These are phyloP conservation scores for Chaetodon trifascialis DNA, from an alignment of 2,113 vertebrate species.

Conservation along the genomic window DNA sequence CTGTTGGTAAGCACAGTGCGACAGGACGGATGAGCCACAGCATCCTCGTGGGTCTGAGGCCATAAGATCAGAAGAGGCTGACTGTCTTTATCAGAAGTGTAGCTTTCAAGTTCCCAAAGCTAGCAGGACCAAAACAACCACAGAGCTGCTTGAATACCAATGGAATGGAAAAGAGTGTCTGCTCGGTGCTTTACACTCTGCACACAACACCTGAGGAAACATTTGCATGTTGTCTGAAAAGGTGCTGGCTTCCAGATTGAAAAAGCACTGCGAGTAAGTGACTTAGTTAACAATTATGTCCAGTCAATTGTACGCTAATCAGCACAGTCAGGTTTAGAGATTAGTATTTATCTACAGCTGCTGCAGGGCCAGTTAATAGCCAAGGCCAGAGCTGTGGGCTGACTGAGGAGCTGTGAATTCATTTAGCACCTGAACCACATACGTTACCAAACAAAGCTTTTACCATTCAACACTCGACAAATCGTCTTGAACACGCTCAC, in stretches of 20 bases:
- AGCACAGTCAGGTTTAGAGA: constrained; percentile 17
- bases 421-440: constrained; percentile 19
- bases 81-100: constrained; percentile 52
- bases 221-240: constrained; percentile 27
- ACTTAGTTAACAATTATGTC: constrained; percentile 34
- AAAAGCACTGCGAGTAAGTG: constrained; percentile 15
- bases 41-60: constrained; percentile 37
- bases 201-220: background rate
- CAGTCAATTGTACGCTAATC: constrained; percentile 41
- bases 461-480: background rate
- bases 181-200: background rate
- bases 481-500: background rate
- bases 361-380: constrained; percentile 9
- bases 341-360: constrained; percentile 31
- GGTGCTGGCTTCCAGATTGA: constrained; percentile 8
- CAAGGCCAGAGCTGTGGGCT: constrained; percentile 22
- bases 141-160: constrained; percentile 16
- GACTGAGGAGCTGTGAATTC: background rate
- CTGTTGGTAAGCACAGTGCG: constrained; percentile 51
- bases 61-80: constrained; percentile 39
- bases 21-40: constrained; percentile 28
- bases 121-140: constrained; percentile 40
- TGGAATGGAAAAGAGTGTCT: constrained; percentile 9
- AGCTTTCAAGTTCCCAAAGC: constrained; percentile 46
- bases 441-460: background rate